phyloP scores from a whole-genome alignment of 2,888 invertebrate species.

The Melinaea marsaeus region DNA sequence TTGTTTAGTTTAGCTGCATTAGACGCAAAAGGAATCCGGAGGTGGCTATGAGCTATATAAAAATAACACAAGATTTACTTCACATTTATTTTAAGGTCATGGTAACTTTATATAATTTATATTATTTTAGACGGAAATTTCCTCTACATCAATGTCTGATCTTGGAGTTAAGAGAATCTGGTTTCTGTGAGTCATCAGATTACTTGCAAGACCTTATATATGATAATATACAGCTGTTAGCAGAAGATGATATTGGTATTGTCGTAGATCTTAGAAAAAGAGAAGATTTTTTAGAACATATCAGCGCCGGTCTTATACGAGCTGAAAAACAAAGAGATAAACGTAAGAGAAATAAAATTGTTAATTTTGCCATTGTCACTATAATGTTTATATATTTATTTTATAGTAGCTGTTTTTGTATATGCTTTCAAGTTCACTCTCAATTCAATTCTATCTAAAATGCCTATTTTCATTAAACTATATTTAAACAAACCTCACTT shows the following conservation, averaged over 20 bases:
- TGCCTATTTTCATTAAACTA: too few species aligned
- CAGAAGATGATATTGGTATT: conserved; percentile 73
- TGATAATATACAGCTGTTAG: conserved; percentile 71
- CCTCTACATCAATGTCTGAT: conserved; percentile 76
- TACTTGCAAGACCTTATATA: conserved; percentile 76
- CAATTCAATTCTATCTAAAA: too few species aligned
- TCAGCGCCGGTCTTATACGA: conserved; percentile 49
- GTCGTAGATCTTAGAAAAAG: conserved; percentile 61
- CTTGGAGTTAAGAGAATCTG: conserved; percentile 73
- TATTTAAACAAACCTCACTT: too few species aligned
- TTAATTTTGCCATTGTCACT: too few species aligned
- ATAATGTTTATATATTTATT: too few species aligned
- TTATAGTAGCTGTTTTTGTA: too few species aligned
- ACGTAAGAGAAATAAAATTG: conserved; percentile 40
- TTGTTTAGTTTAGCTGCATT: conserved; percentile 54
- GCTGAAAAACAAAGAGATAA: conserved; percentile 60
- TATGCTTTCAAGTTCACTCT: too few species aligned
- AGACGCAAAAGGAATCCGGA: conserved; percentile 63
- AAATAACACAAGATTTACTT: background rate
- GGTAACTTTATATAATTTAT: background rate
- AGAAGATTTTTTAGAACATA: conserved; percentile 55
- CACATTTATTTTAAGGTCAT: background rate
- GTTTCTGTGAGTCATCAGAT: conserved; percentile 64
- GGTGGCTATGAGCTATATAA: conserved; percentile 40
- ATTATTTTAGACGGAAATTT: conserved; percentile 61